Evolutionary conservation across 2,888 invertebrate species (phyloP), one percentile per base, ranked within the genome.

Genomic region (Orthonevra nobilis): DNA sequence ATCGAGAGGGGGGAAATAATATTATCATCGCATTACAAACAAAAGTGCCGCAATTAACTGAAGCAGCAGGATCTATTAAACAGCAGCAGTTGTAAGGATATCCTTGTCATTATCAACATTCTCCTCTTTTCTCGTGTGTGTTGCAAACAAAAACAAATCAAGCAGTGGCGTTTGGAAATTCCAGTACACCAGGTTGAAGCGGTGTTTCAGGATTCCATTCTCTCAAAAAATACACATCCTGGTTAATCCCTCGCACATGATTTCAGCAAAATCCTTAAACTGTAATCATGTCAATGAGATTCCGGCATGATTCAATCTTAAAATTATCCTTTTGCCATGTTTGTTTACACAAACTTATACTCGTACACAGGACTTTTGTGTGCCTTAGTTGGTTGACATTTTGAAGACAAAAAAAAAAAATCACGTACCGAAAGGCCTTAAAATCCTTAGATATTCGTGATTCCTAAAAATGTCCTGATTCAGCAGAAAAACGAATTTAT

Each of bases 1-100:
- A 64, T 64, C 72, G 36, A 14, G 10, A 23, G 34, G 60, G 46
- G 15, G 23, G 38, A 46, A 54, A 60, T 64, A 54, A 54, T 26
- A 72, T 72, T 66, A 77, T 77, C 64, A 72, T 72, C 77, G 54
- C 58, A 70, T 60, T 60, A 60, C 64, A 64, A 52, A 70, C 77
- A 77, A 77, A 70, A 52, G 77, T 38, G 60, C 64, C 72, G 46
- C 72, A 77, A 77, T 77, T 77, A 72, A 77, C 64, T 72, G 64
- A 64, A 60, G 63, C 58, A 60, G 12, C 5, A 26, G 52, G 10
- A 23, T 3, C 9, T 15, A 23, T 14, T 6, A 9, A 23, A 4
- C 14, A 40, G 28, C 26, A 52, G 61, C 28, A 61, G 50, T 63
- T 58, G 77, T 44, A 64, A 60, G 70, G 64, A 77, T 70, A 50